These are phyloP conservation scores for Stichodactyla mertensii DNA, from an alignment of 64 coral and sea anemone species.

Conservation along the genomic window DNA sequence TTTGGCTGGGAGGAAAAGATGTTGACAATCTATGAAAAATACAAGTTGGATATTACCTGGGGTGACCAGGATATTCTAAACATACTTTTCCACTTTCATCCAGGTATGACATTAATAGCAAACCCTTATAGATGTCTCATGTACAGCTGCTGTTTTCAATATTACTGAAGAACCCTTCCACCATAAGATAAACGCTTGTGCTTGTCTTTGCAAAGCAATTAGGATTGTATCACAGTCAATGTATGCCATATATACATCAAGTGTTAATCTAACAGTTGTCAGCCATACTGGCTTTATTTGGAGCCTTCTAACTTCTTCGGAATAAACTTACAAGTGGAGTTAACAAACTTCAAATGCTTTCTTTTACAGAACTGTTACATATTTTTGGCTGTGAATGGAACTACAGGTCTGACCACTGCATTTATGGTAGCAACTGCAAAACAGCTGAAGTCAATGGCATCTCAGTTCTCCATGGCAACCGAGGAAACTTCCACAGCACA, in stretches of 20 bases:
- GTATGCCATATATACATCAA: too few species aligned
- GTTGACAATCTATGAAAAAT: constrained; percentile 56
- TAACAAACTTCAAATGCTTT: not conserved
- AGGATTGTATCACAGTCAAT: too few species aligned
- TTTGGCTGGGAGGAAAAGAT: constrained; percentile 66
- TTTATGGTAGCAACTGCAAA: constrained; percentile 85
- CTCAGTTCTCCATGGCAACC: constrained; percentile 92
- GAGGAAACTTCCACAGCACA: constrained; percentile 61
- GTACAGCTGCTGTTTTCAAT: too few species aligned
- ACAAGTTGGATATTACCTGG: constrained; percentile 81
- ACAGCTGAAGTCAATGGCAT: constrained; percentile 77
- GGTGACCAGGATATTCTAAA: constrained; percentile 91
- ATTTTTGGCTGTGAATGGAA: constrained; percentile 90
- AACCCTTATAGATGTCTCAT: too few species aligned
- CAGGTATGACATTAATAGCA: constrained; percentile 43
- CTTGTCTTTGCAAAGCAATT: too few species aligned
- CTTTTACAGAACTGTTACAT: constrained; percentile 61
- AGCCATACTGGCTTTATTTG: too few species aligned
- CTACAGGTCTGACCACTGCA: constrained; percentile 91
- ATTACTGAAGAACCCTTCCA: too few species aligned
- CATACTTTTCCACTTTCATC: constrained; percentile 77
- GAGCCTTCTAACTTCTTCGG: too few species aligned
- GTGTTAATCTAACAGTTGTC: too few species aligned
- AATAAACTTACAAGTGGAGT: too few species aligned
- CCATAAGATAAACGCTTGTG: too few species aligned